Conservation (phyloP, 2,888 invertebrate genomes). For the Apotomis betuletana region DNA sequence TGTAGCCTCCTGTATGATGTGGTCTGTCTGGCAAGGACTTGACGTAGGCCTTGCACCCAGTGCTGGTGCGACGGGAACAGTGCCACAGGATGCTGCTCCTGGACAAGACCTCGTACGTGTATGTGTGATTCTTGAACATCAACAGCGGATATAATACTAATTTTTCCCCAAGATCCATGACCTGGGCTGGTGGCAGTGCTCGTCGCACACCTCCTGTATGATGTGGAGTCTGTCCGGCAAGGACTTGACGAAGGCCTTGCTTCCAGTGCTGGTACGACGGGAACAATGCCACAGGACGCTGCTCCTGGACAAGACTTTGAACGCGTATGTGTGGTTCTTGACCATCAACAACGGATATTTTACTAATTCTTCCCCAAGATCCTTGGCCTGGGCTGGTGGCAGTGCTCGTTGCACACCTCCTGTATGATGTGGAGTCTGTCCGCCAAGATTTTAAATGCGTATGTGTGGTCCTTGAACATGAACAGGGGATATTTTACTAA, state of each 20-base stretch:
- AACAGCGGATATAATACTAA: constrained; percentile 52
- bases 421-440: constrained; percentile 54
- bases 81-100: constrained; percentile 65
- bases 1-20: constrained; percentile 44
- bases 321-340: constrained; percentile 63
- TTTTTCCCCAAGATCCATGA: no score
- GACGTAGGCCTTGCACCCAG: constrained; percentile 69
- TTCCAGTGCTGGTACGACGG: constrained; percentile 63
- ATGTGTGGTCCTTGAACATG: no score
- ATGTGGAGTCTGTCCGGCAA: constrained; percentile 49
- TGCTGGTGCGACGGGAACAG: constrained; percentile 64
- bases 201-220: constrained; percentile 47
- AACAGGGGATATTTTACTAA: background rate
- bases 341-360: constrained; percentile 67
- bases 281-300: constrained; percentile 71
- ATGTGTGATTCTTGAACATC: constrained; percentile 63
- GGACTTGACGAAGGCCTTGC: constrained; percentile 67
- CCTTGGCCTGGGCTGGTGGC: constrained; percentile 49
- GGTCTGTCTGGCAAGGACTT: constrained; percentile 53
- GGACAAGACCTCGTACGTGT: constrained; percentile 63
- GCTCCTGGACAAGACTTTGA: constrained; percentile 59
- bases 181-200: constrained; percentile 58
- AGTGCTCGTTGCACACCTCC: constrained; percentile 55
- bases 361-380: background rate
- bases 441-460: constrained; percentile 47